A percentile compares a stretch with the other conserved stretches of the same genome.
Evolutionary conservation across 2,888 invertebrate species (phyloP).

Genomic region (Protonemura montana): DNA sequence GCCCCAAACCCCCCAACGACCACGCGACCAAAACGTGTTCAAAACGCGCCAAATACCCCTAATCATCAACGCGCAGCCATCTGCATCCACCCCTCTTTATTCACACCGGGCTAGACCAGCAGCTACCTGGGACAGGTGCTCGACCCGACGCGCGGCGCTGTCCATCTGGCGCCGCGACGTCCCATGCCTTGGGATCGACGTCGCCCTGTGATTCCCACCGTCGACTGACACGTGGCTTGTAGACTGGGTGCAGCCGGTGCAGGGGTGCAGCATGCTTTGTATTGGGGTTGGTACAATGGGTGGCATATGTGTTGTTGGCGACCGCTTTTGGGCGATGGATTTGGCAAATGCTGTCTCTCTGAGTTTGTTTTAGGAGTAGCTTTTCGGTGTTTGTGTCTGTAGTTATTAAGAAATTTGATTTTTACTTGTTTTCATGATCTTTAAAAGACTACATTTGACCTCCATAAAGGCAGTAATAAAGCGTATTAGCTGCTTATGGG

Average conservation of each 20-base stretch:
- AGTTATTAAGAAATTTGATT: no score
- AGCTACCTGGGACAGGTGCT: neutral
- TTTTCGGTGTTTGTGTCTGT: no score
- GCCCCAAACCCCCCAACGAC: no score
- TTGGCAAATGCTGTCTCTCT: neutral
- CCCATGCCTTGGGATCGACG: conserved; percentile 23
- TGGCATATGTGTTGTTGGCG: conserved; percentile 1
- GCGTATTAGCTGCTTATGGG: no score
- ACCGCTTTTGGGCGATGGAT: neutral
- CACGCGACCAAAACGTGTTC: no score
- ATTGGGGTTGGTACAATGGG: neutral
- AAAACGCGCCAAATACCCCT: neutral
- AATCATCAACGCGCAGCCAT: neutral
- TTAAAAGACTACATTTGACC: no score
- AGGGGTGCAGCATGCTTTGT: conserved; percentile 22
- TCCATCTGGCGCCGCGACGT: conserved; percentile 32
- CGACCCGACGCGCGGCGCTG: neutral
- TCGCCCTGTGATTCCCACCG: conserved; percentile 16
- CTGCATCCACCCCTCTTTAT: neutral
- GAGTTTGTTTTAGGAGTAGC: no score
- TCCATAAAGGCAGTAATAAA: no score
- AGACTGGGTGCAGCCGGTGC: no score
- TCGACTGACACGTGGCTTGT: conserved; percentile 15
- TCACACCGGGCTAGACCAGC: neutral
- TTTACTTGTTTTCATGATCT: no score